Evolutionary conservation across 2,797 vertebrate genomes (phyloP).

Genomic region (Eleutherodactylus coqui): DNA sequence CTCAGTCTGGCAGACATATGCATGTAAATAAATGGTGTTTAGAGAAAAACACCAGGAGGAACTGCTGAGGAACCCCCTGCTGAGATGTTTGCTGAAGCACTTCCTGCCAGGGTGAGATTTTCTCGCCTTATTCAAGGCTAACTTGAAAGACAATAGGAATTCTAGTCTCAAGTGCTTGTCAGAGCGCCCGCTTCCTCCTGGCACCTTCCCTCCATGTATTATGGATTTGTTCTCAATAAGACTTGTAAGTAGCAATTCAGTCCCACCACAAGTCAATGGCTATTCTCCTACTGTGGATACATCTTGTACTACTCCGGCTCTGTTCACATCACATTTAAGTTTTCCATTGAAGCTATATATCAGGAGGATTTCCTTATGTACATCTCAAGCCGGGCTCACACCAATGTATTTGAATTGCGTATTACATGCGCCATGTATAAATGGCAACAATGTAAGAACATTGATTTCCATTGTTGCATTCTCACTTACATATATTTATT

Average conservation of each 20-base stretch:
- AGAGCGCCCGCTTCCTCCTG: slow-evolving; percentile 3
- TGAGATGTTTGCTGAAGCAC: slow-evolving; percentile 35
- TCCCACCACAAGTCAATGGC: not conserved
- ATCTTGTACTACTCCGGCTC: not conserved
- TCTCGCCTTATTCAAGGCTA: slow-evolving; percentile 37
- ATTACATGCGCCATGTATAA: no score
- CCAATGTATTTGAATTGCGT: no score
- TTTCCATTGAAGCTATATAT: no score
- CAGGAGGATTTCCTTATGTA: not conserved
- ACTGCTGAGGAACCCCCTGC: slow-evolving; percentile 28
- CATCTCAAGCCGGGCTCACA: no score
- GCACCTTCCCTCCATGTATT: not conserved
- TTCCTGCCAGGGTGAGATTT: slow-evolving; percentile 47
- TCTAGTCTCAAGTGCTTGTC: slow-evolving; percentile 37
- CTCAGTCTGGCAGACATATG: not conserved
- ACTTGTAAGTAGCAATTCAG: slow-evolving; percentile 7
- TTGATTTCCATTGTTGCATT: no score
- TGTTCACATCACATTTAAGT: not conserved
- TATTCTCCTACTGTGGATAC: not conserved
- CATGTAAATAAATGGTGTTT: slow-evolving; percentile 43
- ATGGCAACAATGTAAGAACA: no score
- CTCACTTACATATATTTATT: no score
- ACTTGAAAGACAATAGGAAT: slow-evolving; percentile 32
- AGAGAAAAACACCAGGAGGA: slow-evolving; percentile 32
- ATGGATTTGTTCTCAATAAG: not conserved